phyloP scores from a whole-genome alignment of 2,113 vertebrate genomes.

The Haemorhous mexicanus region DNA sequence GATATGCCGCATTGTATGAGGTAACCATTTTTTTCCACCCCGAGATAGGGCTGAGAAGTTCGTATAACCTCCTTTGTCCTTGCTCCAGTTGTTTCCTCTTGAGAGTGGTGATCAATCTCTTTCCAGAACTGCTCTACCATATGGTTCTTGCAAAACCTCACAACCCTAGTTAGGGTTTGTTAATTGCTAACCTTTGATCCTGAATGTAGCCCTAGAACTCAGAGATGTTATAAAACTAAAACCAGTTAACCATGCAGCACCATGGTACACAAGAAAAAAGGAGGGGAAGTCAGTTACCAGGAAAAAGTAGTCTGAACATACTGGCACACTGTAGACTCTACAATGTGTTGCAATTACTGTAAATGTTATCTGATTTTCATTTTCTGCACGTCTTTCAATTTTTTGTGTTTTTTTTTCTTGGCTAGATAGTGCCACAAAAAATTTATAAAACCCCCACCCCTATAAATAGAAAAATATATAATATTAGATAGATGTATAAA shows the following conservation, averaged over 20 bases:
- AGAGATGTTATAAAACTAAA: background rate
- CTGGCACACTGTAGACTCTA: background rate
- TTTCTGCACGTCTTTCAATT: background rate
- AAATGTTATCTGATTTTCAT: background rate
- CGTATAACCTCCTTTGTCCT: background rate
- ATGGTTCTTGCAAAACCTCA: background rate
- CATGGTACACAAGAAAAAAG: background rate
- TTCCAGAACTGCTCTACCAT: background rate
- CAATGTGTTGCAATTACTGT: background rate
- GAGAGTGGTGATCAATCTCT: background rate
- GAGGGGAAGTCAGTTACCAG: background rate
- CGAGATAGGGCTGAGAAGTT: background rate
- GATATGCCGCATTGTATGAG: background rate
- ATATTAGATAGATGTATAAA: background rate
- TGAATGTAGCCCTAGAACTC: background rate
- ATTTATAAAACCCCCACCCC: fast-evolving
- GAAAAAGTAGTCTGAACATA: background rate
- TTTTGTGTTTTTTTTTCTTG: background rate
- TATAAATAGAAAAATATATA: background rate
- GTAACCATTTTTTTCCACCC: background rate
- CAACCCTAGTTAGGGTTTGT: background rate
- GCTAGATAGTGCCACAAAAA: background rate
- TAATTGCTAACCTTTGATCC: background rate
- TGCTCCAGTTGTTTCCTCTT: background rate
- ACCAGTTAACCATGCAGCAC: background rate